Conservation (phyloP, 2,888 invertebrate genomes). For the Macrosoma leucophasiata region DNA sequence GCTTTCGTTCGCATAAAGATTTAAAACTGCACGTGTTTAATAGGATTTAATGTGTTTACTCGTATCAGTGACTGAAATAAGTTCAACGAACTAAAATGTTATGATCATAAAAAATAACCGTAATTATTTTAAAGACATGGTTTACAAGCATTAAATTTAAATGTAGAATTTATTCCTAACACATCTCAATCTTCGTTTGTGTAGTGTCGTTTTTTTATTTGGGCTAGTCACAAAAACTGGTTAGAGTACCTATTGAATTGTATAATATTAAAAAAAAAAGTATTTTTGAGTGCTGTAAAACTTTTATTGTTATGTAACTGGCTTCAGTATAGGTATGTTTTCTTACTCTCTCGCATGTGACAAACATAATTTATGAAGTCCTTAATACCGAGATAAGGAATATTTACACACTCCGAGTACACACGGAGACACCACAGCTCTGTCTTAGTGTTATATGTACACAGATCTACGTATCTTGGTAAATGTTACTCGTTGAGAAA, state of each 20-base stretch:
- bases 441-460: conserved; percentile 67
- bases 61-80: too few relatives aligned
- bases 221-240: not conserved
- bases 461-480: conserved; percentile 65
- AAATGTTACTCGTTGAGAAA: conserved; percentile 67
- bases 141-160: too few relatives aligned
- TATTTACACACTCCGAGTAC: conserved; percentile 67
- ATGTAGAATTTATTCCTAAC: too few relatives aligned
- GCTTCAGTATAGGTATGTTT: too few relatives aligned
- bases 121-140: too few relatives aligned
- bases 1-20: too few relatives aligned
- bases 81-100: too few relatives aligned
- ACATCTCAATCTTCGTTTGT: not conserved
- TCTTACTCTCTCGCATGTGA: conserved; percentile 61
- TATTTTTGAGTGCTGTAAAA: too few relatives aligned
- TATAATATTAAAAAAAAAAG: conserved; percentile 6
- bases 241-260: conserved; percentile 1
- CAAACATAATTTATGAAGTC: conserved; percentile 76
- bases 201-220: not conserved
- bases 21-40: too few relatives aligned
- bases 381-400: conserved; percentile 69
- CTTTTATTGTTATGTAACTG: conserved; percentile 42
- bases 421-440: conserved; percentile 62
- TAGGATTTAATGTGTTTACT: too few relatives aligned
- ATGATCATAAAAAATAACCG: too few relatives aligned